These are phyloP conservation scores for Stichodactyla mertensii DNA, from an alignment of 64 coral and sea anemone species.

Conservation along the genomic window DNA sequence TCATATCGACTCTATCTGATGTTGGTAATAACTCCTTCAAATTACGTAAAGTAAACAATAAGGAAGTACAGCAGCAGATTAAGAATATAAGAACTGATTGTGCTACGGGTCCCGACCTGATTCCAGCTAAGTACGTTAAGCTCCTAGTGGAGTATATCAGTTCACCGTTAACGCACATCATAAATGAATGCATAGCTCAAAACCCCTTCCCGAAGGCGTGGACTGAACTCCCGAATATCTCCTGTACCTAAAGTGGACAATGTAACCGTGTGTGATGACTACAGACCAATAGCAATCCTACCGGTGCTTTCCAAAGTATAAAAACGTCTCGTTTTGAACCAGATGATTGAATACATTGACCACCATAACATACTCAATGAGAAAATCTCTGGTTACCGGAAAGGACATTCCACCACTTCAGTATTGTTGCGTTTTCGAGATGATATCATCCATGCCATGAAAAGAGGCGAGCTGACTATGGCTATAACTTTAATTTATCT, in stretches of 20 bases:
- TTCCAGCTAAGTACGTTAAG: slow-evolving; percentile 36
- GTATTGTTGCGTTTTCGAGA: slow-evolving; percentile 5
- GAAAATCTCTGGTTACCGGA: slow-evolving; percentile 15
- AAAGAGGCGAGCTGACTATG: slow-evolving; percentile 4
- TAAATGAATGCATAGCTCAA: slow-evolving; percentile 34
- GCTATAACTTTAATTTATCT: too few species aligned
- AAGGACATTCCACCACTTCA: slow-evolving; percentile 27
- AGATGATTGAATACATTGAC: slow-evolving; percentile 1
- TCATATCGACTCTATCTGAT: slow-evolving; percentile 6
- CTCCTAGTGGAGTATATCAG: neutral
- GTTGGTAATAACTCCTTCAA: neutral
- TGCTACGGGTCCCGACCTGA: slow-evolving; percentile 23
- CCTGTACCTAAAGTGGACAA: slow-evolving; percentile 35
- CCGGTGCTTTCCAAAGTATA: slow-evolving; percentile 44
- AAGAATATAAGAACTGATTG: slow-evolving; percentile 29
- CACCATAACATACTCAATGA: neutral
- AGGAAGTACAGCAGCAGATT: neutral
- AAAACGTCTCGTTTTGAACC: neutral
- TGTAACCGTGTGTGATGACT: slow-evolving; percentile 6
- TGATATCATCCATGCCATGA: slow-evolving; percentile 23
- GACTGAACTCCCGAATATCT: slow-evolving; percentile 9
- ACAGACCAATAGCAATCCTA: slow-evolving; percentile 20
- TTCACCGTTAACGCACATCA: slow-evolving; percentile 27
- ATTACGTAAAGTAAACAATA: slow-evolving; percentile 19
- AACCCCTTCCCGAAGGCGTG: slow-evolving; percentile 13